Base-by-base conservation (phyloP, 2,113 vertebrate genomes). In the Camelus bactrianus region DNA sequence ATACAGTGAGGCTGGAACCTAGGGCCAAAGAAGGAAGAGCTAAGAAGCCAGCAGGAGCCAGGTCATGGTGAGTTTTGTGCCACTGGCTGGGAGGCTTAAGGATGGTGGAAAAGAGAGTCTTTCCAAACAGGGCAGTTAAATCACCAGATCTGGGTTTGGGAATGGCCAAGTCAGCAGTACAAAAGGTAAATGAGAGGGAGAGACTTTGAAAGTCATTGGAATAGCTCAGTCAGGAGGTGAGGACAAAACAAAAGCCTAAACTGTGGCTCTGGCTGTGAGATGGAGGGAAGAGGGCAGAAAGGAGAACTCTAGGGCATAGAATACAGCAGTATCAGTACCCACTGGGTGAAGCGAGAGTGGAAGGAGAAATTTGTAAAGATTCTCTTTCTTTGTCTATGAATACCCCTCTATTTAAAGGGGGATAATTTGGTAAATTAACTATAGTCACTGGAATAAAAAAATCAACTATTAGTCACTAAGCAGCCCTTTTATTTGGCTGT, bases 391-490 rank as follows among this genome's bases (percentile, higher is more conserved):
- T 60, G 9, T 46, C 62, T 62, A 16, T 35, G 22, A 93, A 26
- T 62, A 19, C 17, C 52, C 69, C 69, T 70, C 46, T 38, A 38
- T 67, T 46, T 50, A 77, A 86, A 84, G 24, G 5, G 13, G 19
- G 30, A 80, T 58, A 90, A 80, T 35, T 67, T 80, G 32, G 10
- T 69, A 93, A 77, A 70, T 75, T 62, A 90, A 82, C 87, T 77
- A 35, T 50, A 69, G n/a, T 62, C 90, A 22, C 42, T 93, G 14
- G n/a, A 69, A 81, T 90, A 7, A 80, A 85, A 80, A 50, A 77
- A 76, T 46, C 75, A 17, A 64, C 70, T 35, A 60, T 70, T 62
- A 81, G 42, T 42, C 20, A 24, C 11, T 6, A 35, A 73, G 65
- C 9, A 48, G 50, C 5, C 52, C n/a, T 90, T 48, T 87, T 67